Percentiles rank a stretch among this genome's conserved stretches.
These are phyloP conservation scores for Montifringilla adamsi DNA, from an alignment of 2,113 vertebrate genomes.

Conservation along the genomic window DNA sequence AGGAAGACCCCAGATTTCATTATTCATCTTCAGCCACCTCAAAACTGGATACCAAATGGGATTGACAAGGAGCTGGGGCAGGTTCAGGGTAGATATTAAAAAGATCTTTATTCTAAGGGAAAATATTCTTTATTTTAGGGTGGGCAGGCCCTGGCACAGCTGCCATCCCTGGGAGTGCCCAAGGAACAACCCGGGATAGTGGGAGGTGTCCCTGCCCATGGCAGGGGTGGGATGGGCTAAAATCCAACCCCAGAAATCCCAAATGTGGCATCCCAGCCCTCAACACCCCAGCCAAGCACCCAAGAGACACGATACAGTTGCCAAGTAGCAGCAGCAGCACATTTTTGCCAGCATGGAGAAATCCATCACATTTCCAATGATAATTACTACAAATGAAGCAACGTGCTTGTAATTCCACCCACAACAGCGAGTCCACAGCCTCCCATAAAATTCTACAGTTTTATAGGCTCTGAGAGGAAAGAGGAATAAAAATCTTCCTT, in stretches of 20 bases:
- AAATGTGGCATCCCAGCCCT: neutral
- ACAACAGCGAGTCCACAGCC: neutral
- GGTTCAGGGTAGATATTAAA: neutral
- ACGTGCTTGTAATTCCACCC: neutral
- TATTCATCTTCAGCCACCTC: neutral
- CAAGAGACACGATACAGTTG: rapidly evolving
- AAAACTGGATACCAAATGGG: neutral
- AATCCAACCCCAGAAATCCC: neutral
- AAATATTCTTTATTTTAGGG: neutral
- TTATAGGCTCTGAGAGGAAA: neutral
- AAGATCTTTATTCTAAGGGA: neutral
- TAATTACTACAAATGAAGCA: neutral
- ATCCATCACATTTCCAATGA: neutral
- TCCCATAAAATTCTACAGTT: neutral
- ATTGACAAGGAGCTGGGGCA: neutral
- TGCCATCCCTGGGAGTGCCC: neutral
- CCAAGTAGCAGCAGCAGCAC: neutral
- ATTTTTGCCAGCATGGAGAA: neutral
- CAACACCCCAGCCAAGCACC: neutral
- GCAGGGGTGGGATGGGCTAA: neutral
- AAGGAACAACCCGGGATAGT: neutral
- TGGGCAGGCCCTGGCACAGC: neutral
- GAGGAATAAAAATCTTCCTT: neutral
- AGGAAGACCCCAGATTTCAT: rapidly evolving
- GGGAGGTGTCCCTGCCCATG: neutral